Percentiles rank a stretch among this genome's conserved stretches.
phyloP scores from a whole-genome alignment of 2,797 vertebrate genomes.

The Fundulus diaphanus region DNA sequence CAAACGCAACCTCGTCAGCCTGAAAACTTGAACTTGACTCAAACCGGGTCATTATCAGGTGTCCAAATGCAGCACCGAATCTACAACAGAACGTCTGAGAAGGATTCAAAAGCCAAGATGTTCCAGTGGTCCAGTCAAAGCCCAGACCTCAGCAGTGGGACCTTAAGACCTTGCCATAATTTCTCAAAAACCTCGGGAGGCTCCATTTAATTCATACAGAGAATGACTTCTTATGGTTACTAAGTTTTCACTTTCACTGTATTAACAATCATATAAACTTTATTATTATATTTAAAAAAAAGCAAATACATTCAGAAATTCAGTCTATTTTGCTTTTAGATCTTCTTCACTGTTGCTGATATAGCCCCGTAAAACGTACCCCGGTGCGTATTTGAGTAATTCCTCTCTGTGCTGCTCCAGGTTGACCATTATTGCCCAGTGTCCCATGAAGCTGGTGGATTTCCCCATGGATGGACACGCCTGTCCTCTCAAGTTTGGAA shows the following conservation, averaged over 20 bases:
- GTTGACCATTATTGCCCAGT: conserved; percentile 96
- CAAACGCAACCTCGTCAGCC: too few species aligned
- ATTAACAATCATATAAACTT: not conserved
- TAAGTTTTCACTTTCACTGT: not conserved
- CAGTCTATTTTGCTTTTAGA: not conserved
- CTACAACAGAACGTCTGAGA: too few species aligned
- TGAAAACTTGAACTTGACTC: too few species aligned
- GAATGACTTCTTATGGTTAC: not conserved
- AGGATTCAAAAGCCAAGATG: too few species aligned
- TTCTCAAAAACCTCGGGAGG: too few species aligned
- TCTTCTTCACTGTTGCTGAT: too few species aligned
- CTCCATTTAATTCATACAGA: not conserved
- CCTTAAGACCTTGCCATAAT: not conserved
- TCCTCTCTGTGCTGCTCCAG: conserved; percentile 70
- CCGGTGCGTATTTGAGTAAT: not conserved
- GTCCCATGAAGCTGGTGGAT: conserved; percentile 97
- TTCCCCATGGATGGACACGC: conserved; percentile 99
- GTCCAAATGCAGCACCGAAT: too few species aligned
- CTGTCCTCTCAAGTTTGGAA: conserved; percentile 98
- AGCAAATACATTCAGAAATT: not conserved
- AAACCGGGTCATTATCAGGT: too few species aligned
- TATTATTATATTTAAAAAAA: not conserved
- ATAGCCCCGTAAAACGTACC: not conserved
- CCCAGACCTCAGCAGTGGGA: not conserved
- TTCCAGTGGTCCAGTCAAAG: too few species aligned